Evolutionary conservation across 2,888 invertebrate genomes (phyloP).

Genomic region (Pomacea canaliculata): DNA sequence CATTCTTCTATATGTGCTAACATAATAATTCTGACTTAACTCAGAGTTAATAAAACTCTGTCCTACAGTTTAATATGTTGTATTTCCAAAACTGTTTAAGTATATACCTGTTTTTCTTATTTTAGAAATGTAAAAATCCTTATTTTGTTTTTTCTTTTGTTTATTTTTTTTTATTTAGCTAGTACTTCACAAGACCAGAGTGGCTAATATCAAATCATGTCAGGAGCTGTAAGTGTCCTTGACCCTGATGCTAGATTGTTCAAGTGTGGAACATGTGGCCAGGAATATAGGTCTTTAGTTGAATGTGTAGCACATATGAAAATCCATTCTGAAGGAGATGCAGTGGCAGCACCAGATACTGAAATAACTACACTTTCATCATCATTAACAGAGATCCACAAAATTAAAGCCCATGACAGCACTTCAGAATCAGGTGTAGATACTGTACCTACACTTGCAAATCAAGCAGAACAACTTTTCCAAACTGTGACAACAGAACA

Average conservation of each 20-base stretch:
- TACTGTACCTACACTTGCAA: neutral
- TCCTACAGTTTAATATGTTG: no score
- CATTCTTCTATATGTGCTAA: no score
- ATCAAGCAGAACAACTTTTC: neutral
- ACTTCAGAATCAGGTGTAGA: neutral
- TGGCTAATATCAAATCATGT: no score
- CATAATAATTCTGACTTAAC: no score
- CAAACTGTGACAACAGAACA: neutral
- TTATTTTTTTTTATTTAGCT: no score
- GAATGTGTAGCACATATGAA: conserved; percentile 13
- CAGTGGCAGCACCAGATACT: neutral
- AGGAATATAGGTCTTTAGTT: neutral
- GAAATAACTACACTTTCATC: neutral
- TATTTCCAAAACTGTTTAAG: no score
- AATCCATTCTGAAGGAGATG: neutral
- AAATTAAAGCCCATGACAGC: neutral
- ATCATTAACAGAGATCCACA: neutral
- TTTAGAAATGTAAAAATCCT: no score
- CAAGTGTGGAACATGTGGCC: conserved; percentile 15
- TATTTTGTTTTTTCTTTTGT: no score
- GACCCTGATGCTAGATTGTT: conserved; percentile 2
- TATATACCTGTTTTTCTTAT: no score
- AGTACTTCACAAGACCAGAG: no score
- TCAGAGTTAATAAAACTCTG: no score
- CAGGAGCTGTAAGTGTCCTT: no score